Evolutionary conservation across 2,888 invertebrate genomes (phyloP), one percentile per base, ranked within the genome.

Genomic region (Drosophila nigricruria): DNA sequence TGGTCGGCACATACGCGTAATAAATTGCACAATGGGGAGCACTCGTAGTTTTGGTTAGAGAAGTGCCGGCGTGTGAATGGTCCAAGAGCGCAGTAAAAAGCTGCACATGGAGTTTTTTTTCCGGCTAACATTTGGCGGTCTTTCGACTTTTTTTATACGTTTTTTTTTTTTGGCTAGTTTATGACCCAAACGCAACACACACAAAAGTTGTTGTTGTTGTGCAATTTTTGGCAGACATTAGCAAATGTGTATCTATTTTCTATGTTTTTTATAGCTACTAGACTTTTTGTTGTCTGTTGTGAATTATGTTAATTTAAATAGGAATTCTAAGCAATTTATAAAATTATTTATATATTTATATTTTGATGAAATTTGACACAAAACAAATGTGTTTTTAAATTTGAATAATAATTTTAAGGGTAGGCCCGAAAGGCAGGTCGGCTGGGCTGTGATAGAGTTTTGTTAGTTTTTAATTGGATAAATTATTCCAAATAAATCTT

Each of bases 61-160:
- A 88, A 83, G 79, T 83, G 87, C 67, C 79, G 66, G 75, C 80
- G 84, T 88, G 83, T 83, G 84, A 83, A 88, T 83, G 79, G 81
- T 68, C 75, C 69, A 68, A 65, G 71, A 59, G 73, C 73, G 73
- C 63, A 64, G 62, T 53, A 70, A 78, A 78, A 49, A 79, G 60
- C 43, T 76, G 64, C 65, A 79, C 61, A 79, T 70, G 66, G 42
- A 42, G 49, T 40, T 61, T 58, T 69, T 47, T 65, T 40, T 34
- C 49, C 32, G 38, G 56, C 65, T 70, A 60, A 49, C 56, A 77
- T 77, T 82, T 79, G 70, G 56, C 68, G 50, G 70, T 52, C 63
- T 72, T 83, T 86, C 42, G 62, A 68, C 43, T 52, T 71, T 68
- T 63, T 49, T 30, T 23, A 25, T 43, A 14, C 12, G 0, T 5